Percentiles rank a stretch among this genome's conserved stretches.
Evolutionary conservation across 2,888 invertebrate species (phyloP).

Genomic region (Pedicia rivosa): DNA sequence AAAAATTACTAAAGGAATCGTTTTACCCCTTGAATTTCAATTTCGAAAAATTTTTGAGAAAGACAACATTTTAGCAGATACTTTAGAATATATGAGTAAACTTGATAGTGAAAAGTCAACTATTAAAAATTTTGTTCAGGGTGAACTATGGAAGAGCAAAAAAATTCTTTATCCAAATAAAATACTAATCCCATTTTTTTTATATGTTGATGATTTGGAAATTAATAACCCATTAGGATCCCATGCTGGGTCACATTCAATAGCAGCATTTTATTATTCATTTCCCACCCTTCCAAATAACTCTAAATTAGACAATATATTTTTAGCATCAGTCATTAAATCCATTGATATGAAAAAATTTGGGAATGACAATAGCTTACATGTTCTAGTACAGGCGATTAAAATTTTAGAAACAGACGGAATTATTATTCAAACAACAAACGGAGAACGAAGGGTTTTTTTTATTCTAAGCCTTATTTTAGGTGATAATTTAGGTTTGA

Average conservation of each 20-base stretch:
- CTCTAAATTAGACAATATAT: no score
- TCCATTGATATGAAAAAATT: no score
- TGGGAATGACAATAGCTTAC: no score
- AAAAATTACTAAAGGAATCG: conserved; percentile 9
- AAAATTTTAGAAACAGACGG: no score
- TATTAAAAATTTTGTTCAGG: conserved; percentile 14
- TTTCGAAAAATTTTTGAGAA: conserved; percentile 11
- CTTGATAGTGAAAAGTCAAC: conserved; percentile 3
- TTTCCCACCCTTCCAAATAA: no score
- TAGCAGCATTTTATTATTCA: conserved; percentile 8
- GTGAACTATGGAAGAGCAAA: conserved; percentile 15
- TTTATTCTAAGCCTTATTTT: no score
- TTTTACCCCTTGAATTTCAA: conserved; percentile 11
- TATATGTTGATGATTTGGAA: conserved; percentile 16
- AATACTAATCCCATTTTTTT: conserved; percentile 13
- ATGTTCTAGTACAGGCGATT: no score
- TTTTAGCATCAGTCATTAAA: no score
- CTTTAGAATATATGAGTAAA: conserved; percentile 5
- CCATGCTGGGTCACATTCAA: conserved; percentile 12
- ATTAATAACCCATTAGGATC: conserved; percentile 17
- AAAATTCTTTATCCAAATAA: conserved; percentile 11
- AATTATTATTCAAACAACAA: no score
- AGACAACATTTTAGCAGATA: conserved; percentile 7
- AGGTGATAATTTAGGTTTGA: no score
- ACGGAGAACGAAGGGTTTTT: no score